Conservation (phyloP, 2,888 invertebrate genomes). For the Drosophila rellima region DNA sequence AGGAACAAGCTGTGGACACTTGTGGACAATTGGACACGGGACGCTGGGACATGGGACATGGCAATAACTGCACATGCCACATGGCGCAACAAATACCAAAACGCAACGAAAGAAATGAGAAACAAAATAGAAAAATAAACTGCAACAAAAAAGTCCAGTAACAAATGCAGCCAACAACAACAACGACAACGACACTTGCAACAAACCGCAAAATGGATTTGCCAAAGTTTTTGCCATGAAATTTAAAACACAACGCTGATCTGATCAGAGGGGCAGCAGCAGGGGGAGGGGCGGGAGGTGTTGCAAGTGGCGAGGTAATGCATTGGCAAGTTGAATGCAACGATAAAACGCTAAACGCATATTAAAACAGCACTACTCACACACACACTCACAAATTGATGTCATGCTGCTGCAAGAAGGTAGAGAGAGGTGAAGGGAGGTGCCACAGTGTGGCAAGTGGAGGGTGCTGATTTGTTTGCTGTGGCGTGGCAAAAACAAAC, state of each 20-base stretch:
- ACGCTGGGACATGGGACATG: conserved; percentile 30
- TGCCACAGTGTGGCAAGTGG: neutral
- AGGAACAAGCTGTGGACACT: conserved; percentile 36
- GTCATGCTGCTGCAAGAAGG: conserved; percentile 12
- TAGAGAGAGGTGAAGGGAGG: neutral
- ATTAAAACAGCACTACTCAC: conserved; percentile 63
- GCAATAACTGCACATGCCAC: conserved; percentile 61
- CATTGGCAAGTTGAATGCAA: conserved; percentile 76
- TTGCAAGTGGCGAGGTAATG: conserved; percentile 29
- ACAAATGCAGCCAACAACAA: conserved; percentile 47
- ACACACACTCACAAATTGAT: conserved; percentile 7
- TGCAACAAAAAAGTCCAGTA: conserved; percentile 35
- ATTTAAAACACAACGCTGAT: conserved; percentile 47
- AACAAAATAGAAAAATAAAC: conserved; percentile 33
- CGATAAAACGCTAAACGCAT: conserved; percentile 78
- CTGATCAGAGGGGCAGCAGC: neutral
- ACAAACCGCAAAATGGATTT: conserved; percentile 66
- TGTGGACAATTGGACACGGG: conserved; percentile 40
- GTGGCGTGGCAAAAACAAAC: conserved; percentile 32
- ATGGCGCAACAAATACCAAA: conserved; percentile 59
- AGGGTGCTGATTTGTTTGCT: conserved; percentile 46
- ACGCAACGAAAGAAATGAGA: conserved; percentile 51
- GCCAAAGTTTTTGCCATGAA: conserved; percentile 57
- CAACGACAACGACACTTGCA: conserved; percentile 17
- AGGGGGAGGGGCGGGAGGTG: neutral